These are phyloP conservation scores for Pseudomyrmex cubaensis DNA, from an alignment of 1,140 invertebrate species.

Conservation along the genomic window DNA sequence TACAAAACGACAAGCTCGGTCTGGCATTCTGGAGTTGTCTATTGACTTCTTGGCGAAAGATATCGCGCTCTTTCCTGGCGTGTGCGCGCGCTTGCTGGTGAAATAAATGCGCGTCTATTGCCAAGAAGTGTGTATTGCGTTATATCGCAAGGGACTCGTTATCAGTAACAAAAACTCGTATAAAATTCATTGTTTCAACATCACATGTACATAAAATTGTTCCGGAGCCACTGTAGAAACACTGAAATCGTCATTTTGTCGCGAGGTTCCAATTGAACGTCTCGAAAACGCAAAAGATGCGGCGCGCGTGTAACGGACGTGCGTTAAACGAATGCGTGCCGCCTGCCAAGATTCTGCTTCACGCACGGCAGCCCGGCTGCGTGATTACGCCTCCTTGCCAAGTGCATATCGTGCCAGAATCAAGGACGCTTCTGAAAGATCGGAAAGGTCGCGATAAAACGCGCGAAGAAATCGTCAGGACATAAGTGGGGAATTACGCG, in stretches of 20 bases:
- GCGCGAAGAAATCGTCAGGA: slow-evolving; percentile 63
- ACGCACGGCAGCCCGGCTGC: slow-evolving; percentile 77
- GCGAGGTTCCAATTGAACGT: background rate
- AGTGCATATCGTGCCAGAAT: slow-evolving; percentile 78
- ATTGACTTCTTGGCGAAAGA: slow-evolving; percentile 46
- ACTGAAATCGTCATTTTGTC: background rate
- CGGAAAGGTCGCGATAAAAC: slow-evolving; percentile 34
- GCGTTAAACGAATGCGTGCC: slow-evolving; percentile 71
- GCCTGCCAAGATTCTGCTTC: slow-evolving; percentile 79
- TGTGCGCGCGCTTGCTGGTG: background rate
- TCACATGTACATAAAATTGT: background rate
- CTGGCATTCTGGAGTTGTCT: slow-evolving; percentile 26
- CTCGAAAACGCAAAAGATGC: background rate
- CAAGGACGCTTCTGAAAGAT: slow-evolving; percentile 35
- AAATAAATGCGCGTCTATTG: slow-evolving; percentile 18
- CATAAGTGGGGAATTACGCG: slow-evolving; percentile 74
- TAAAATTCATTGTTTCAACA: slow-evolving; percentile 5
- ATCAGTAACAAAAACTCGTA: background rate
- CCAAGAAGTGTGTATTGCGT: slow-evolving; percentile 8
- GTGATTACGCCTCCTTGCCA: slow-evolving; percentile 80
- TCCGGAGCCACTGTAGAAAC: background rate
- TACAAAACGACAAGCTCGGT: slow-evolving; percentile 23
- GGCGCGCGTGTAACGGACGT: slow-evolving; percentile 50
- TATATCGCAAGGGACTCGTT: background rate
- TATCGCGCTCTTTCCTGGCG: background rate